A percentile compares a stretch with the other conserved stretches of the same genome.
phyloP scores from a whole-genome alignment of 2,888 invertebrate genomes.

The Oxystoma pomonae region DNA sequence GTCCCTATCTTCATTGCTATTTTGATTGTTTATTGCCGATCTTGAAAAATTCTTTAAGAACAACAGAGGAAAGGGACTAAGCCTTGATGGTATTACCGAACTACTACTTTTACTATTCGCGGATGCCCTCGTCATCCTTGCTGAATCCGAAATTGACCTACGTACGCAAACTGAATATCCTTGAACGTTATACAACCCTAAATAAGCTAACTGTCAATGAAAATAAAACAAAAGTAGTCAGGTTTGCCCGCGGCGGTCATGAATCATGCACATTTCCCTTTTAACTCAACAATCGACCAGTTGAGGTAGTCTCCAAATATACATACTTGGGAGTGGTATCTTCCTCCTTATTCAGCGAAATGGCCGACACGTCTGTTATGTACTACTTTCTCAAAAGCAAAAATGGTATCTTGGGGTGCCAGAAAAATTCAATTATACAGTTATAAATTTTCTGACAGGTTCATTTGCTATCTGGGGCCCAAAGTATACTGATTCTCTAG shows the following conservation, averaged over 20 bases:
- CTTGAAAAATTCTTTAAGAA: neutral
- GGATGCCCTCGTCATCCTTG: conserved; percentile 7
- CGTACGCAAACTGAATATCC: conserved; percentile 4
- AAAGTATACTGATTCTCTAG: neutral
- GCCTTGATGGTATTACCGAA: conserved; percentile 2
- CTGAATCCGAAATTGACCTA: conserved; percentile 6
- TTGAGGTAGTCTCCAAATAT: neutral
- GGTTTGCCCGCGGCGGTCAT: conserved; percentile 1
- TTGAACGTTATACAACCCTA: neutral
- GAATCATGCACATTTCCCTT: neutral
- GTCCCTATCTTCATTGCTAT: conserved; percentile 5
- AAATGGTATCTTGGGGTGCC: too few relatives aligned
- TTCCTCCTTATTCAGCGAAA: neutral
- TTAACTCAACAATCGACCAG: neutral
- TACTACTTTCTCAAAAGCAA: too few relatives aligned
- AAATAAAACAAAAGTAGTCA: conserved; percentile 1
- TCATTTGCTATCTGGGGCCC: neutral
- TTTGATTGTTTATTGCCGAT: conserved; percentile 8
- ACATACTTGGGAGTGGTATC: neutral
- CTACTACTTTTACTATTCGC: conserved; percentile 1
- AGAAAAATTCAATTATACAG: too few relatives aligned
- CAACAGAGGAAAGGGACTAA: neutral
- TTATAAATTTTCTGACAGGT: neutral
- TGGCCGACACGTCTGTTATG: neutral
- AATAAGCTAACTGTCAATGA: neutral